Conservation (phyloP, 2,113 vertebrate species). For the Crotalus horridus region DNA sequence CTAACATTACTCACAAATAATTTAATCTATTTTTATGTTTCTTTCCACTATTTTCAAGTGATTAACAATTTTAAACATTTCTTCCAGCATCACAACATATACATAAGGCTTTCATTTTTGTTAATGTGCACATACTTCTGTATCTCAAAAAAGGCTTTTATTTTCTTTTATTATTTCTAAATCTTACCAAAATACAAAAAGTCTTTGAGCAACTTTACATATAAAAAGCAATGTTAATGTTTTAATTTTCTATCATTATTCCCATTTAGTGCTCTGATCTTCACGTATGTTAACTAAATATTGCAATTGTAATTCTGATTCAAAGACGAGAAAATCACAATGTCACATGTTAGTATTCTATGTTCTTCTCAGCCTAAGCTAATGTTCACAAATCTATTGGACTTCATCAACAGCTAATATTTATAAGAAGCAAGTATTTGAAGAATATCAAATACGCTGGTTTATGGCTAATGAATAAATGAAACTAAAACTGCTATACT, state of each 20-base stretch:
- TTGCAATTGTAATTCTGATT: slow-evolving; percentile 39
- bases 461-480: background rate
- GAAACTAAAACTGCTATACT: background rate
- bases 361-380: background rate
- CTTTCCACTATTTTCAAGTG: background rate
- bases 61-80: background rate
- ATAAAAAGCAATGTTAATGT: slow-evolving; percentile 22
- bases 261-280: slow-evolving; percentile 40
- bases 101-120: slow-evolving; percentile 20
- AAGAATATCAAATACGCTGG: background rate
- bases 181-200: slow-evolving; percentile 11
- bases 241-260: background rate
- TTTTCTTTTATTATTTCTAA: slow-evolving; percentile 24
- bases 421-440: background rate
- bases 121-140: slow-evolving; percentile 20
- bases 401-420: background rate
- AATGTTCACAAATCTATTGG: background rate
- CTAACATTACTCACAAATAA: background rate
- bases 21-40: background rate
- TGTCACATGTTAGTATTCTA: background rate
- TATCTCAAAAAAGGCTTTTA: background rate
- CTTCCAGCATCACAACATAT: background rate
- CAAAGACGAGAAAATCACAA: slow-evolving; percentile 13
- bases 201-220: background rate
- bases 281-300: slow-evolving; percentile 46